A percentile compares a stretch with the other conserved stretches of the same genome.
Evolutionary conservation across 1,140 invertebrate species (phyloP).

Genomic region (Drosophila albomicans): DNA sequence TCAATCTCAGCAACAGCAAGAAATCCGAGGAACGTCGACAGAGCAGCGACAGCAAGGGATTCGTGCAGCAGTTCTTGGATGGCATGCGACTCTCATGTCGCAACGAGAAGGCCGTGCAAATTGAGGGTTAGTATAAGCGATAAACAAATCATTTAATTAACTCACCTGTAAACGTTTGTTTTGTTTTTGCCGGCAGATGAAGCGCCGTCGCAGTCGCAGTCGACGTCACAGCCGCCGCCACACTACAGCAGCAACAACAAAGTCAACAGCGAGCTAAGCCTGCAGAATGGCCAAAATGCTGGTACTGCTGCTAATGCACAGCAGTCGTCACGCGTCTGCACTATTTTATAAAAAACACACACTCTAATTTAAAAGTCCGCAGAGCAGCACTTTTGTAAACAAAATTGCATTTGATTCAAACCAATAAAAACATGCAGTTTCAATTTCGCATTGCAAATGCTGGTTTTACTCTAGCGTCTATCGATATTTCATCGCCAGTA

Average conservation of each 20-base stretch:
- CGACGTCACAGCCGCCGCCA: constrained; percentile 44
- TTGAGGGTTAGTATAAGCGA: constrained; percentile 65
- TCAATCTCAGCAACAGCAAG: constrained; percentile 17
- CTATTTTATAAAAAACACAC: constrained; percentile 78
- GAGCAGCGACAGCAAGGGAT: constrained; percentile 65
- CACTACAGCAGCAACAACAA: constrained; percentile 72
- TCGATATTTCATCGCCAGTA: constrained; percentile 21
- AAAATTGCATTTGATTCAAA: constrained; percentile 71
- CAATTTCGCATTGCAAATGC: constrained; percentile 39
- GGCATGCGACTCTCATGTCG: constrained; percentile 70
- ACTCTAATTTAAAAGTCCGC: neutral
- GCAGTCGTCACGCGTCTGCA: constrained; percentile 81
- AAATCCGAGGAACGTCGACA: constrained; percentile 23
- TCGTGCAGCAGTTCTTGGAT: constrained; percentile 70
- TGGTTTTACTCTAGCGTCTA: constrained; percentile 25
- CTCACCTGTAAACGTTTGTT: constrained; percentile 51
- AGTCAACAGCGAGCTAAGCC: constrained; percentile 73
- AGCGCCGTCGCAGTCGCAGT: constrained; percentile 54
- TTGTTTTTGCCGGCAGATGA: constrained; percentile 64
- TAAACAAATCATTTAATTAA: neutral
- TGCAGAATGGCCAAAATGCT: constrained; percentile 62
- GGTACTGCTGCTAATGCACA: constrained; percentile 33
- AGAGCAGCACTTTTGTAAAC: constrained; percentile 60
- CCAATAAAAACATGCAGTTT: constrained; percentile 46
- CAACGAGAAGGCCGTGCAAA: constrained; percentile 76